Base-by-base conservation (phyloP, 2,113 vertebrate genomes). In the Rhinolophus ferrumequinum region DNA sequence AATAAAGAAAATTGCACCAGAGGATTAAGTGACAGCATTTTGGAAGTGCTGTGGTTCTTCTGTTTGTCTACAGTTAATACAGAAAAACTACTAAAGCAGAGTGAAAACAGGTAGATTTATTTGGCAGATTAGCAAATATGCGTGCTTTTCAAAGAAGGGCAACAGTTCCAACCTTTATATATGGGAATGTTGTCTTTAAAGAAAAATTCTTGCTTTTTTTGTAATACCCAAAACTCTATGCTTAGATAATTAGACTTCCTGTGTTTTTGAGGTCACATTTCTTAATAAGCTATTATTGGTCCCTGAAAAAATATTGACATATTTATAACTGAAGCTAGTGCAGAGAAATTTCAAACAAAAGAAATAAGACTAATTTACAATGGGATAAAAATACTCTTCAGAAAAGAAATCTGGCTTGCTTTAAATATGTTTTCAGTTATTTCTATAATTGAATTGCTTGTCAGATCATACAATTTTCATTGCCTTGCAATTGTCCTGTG, bases 81-180 rank as follows among this genome's bases (percentile, higher is more conserved):
- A 93, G 67, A 86, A 84, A 93, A 97, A 69, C n/a, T 79, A 88
- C 75, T 58, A 97, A 84, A 84, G 15, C 62, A 72, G 47, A 96
- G 69, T 16, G 9, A 28, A 92, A 84, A 92, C 12, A 66, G 44
- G 35, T 38, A 73, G 52, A 96, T 95, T 92, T 90, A 77, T 16
- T 54, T 93, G 28, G 41, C 52, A 87, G 70, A 94, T 96, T 76
- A 88, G 56, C 38, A 93, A 90, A 88, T 81, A 64, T 0, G 0
- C 54, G 21, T 66, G 58, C 14, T 90, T 93, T 91, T 94, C 75
- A 83, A 87, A 79, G 24, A 26, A 60, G 1, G 35, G 24, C 9
- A 81, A 26, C 4, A 47, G 19, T 93, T 92, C 6, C 22, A 84
- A 64, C 67, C 11, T 84, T 52, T 83, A 93, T 84, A 95, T 87